Conservation (phyloP, 2,797 vertebrate genomes). For the Cephalopachus bancanus region DNA sequence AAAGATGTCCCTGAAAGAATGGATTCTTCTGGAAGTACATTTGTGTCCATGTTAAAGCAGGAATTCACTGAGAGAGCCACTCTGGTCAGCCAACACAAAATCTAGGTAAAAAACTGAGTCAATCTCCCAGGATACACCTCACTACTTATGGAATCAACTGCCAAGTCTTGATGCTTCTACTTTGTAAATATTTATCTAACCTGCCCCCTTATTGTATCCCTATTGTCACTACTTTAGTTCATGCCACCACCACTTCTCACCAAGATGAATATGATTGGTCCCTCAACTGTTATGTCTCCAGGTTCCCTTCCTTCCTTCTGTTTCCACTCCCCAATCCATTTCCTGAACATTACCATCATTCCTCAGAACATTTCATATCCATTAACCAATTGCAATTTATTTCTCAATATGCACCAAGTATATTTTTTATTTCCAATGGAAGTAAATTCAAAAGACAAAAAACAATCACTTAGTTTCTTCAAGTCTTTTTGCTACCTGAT, state of each 20-base stretch:
- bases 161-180: not conserved
- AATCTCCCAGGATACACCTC: not conserved
- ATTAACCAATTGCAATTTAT: not conserved
- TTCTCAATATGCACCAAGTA: not conserved
- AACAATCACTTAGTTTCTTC: not conserved
- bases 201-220: not conserved
- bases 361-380: not conserved
- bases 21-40: not conserved
- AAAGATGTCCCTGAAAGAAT: not conserved
- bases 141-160: not conserved
- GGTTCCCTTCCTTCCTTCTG: not conserved
- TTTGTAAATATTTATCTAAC: constrained; percentile 31
- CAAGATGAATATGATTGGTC: not conserved
- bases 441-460: constrained; percentile 40
- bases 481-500: not conserved
- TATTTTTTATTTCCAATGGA: constrained; percentile 32
- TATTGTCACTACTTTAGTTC: not conserved
- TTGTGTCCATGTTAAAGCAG: not conserved
- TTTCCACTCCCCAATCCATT: not conserved
- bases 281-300: not conserved
- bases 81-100: not conserved
- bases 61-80: not conserved
- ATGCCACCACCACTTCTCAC: not conserved
- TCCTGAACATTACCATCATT: not conserved
- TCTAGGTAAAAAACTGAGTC: not conserved